phyloP scores from a whole-genome alignment of 2,797 vertebrate species.

The Dicrostonyx torquatus region DNA sequence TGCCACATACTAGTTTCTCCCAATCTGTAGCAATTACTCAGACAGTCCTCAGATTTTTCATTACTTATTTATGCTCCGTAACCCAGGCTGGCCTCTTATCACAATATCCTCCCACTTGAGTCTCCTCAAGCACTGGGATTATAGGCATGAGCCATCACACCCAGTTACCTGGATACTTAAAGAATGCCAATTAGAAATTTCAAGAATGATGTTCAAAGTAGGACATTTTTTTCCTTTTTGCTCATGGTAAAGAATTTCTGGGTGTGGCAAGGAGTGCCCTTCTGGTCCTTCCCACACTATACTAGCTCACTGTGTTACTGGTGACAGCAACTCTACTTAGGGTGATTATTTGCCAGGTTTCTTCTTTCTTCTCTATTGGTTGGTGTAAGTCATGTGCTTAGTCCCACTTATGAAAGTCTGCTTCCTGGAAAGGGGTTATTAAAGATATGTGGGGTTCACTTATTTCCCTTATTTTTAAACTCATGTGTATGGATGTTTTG shows the following conservation, averaged over 20 bases:
- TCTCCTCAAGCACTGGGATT: neutral
- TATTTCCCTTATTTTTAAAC: neutral
- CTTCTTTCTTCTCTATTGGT: neutral
- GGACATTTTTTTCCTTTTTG: neutral
- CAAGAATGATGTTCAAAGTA: neutral
- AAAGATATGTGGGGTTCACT: neutral
- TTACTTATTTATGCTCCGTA: neutral
- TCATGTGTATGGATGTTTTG: neutral
- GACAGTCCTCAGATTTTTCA: neutral
- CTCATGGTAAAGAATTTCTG: neutral
- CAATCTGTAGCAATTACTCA: neutral
- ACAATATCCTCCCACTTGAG: neutral
- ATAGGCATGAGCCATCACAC: neutral
- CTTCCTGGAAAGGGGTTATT: constrained; percentile 11
- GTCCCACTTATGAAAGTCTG: neutral
- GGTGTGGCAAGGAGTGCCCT: neutral
- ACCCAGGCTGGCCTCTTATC: neutral
- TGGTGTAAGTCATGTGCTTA: neutral
- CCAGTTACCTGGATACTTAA: neutral
- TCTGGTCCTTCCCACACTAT: neutral
- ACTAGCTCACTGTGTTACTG: neutral
- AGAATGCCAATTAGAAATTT: constrained; percentile 8
- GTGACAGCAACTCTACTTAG: neutral
- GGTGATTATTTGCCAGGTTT: neutral
- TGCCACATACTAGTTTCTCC: neutral